Conservation (phyloP, 2,113 vertebrate genomes). For the Myotis lucifugus region DNA sequence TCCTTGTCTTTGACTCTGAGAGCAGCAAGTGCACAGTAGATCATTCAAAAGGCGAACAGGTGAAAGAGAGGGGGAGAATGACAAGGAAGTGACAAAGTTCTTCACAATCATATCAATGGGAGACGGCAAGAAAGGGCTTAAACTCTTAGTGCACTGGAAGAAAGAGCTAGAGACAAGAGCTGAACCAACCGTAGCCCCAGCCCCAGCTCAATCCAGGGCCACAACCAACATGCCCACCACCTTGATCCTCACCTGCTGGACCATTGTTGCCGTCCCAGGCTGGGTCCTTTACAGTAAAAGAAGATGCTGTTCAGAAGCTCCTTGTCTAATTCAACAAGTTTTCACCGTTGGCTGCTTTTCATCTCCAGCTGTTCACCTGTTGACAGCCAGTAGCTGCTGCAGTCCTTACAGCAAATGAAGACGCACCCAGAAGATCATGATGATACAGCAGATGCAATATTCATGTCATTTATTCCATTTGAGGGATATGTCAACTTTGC, state of each 20-base stretch:
- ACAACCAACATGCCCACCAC: not conserved
- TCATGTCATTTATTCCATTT: not conserved
- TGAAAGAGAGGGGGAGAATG: not conserved
- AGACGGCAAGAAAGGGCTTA: fast-evolving
- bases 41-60: not conserved
- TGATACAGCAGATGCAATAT: not conserved
- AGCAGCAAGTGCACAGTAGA: fast-evolving
- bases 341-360: not conserved
- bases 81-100: fast-evolving
- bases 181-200: not conserved
- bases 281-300: not conserved
- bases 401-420: not conserved
- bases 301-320: not conserved
- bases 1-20: not conserved
- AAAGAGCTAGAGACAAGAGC: not conserved
- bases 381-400: not conserved
- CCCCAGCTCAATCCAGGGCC: not conserved
- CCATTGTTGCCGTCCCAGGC: not conserved
- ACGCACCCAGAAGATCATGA: not conserved
- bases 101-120: not conserved
- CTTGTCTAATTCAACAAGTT: not conserved
- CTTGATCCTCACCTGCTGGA: not conserved
- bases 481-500: not conserved
- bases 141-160: fast-evolving
- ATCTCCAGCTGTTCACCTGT: not conserved